These are phyloP conservation scores for Apocrypta bakeri DNA, from an alignment of 1,140 invertebrate genomes.

Conservation along the genomic window DNA sequence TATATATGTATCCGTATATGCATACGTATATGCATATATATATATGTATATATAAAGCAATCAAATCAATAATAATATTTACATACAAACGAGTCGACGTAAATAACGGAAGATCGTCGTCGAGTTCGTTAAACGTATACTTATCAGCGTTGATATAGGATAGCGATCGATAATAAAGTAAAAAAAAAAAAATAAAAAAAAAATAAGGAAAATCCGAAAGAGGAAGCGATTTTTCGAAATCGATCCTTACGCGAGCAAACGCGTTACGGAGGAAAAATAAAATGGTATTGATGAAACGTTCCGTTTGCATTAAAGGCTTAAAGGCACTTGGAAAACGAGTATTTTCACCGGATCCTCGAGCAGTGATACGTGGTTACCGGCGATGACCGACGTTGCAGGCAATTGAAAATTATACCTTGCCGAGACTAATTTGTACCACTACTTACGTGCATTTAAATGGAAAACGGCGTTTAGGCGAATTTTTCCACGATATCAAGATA, in stretches of 20 bases:
- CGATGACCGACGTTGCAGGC: not conserved
- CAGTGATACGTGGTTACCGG: not conserved
- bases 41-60: too few relatives aligned
- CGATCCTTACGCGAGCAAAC: not conserved
- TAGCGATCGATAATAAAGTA: not conserved
- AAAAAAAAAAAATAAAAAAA: too few relatives aligned
- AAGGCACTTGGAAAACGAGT: not conserved
- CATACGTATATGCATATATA: too few relatives aligned
- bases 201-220: too few relatives aligned
- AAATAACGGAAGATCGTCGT: too few relatives aligned
- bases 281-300: not conserved
- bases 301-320: not conserved
- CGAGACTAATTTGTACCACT: not conserved
- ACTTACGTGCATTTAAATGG: not conserved
- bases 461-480: not conserved
- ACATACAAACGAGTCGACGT: too few relatives aligned
- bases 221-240: not conserved
- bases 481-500: not conserved
- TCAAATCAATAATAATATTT: too few relatives aligned
- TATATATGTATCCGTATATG: too few relatives aligned
- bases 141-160: too few relatives aligned
- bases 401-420: not conserved
- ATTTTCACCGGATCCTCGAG: not conserved
- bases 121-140: too few relatives aligned
- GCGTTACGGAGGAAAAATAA: not conserved